A percentile compares a stretch with the other conserved stretches of the same genome.
Conservation (phyloP, 2,797 vertebrate genomes). For the Odontamblyopus rebecca region DNA sequence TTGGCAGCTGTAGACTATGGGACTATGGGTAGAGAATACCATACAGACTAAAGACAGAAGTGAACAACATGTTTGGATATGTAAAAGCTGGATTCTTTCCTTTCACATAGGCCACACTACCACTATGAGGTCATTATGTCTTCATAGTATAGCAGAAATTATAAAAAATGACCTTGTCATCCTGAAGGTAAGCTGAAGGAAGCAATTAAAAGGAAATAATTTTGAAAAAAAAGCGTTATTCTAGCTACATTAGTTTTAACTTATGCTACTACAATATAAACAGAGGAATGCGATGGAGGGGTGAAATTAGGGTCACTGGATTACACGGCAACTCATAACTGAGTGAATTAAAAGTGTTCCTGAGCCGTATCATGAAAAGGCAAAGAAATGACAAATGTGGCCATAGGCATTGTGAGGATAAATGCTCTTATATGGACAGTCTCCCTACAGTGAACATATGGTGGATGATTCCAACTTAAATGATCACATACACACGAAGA, state of each 20-base stretch:
- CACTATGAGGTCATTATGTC: background rate
- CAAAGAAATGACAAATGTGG: constrained; percentile 55
- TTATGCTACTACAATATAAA: constrained; percentile 2
- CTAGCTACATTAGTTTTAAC: background rate
- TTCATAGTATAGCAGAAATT: background rate
- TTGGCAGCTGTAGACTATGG: no score
- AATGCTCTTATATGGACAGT: constrained; percentile 54
- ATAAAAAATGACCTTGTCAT: background rate
- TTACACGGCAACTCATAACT: constrained; percentile 58
- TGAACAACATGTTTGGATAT: no score
- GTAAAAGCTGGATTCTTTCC: background rate
- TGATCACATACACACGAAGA: constrained; percentile 27
- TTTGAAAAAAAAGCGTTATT: background rate
- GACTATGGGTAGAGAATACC: no score
- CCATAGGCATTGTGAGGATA: constrained; percentile 44
- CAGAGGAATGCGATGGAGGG: constrained; percentile 25
- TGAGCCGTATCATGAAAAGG: constrained; percentile 49
- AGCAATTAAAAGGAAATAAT: background rate
- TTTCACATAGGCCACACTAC: background rate
- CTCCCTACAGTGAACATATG: constrained; percentile 20
- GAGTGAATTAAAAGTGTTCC: constrained; percentile 52
- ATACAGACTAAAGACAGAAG: no score
- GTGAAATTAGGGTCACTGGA: constrained; percentile 37
- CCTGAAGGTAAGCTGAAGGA: background rate
- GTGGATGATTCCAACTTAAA: constrained; percentile 23